Evolutionary conservation across 2,113 vertebrate genomes (phyloP).

Genomic region (Balaeniceps rex): DNA sequence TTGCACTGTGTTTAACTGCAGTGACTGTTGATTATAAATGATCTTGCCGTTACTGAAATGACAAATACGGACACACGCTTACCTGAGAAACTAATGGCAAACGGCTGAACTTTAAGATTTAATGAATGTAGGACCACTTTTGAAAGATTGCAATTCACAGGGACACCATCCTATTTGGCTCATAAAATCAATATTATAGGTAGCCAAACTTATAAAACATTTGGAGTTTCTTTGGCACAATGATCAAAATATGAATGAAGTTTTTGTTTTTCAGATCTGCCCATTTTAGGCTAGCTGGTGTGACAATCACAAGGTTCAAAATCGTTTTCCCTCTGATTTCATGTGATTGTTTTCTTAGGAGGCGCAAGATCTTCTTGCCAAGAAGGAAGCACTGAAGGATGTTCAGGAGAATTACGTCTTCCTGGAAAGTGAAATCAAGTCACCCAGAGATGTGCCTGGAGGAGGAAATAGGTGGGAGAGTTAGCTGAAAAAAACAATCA

Average conservation of each 20-base stretch:
- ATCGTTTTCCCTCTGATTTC: neutral
- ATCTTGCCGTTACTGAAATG: neutral
- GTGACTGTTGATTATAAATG: neutral
- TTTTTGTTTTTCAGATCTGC: neutral
- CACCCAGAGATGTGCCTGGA: neutral
- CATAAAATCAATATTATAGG: neutral
- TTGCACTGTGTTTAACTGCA: neutral
- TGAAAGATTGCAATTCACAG: neutral
- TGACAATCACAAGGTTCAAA: neutral
- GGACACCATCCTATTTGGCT: neutral
- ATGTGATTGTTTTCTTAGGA: slow-evolving; percentile 31
- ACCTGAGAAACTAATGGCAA: neutral
- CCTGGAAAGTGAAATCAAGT: neutral
- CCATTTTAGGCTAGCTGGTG: neutral
- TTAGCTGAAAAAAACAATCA: neutral
- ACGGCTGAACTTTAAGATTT: neutral
- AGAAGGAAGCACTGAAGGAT: neutral
- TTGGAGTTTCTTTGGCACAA: neutral
- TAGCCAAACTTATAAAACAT: neutral
- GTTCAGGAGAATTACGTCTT: neutral
- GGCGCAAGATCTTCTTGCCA: neutral
- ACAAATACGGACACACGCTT: neutral
- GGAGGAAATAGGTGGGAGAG: neutral
- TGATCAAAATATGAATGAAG: neutral
- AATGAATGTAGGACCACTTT: neutral